Percentiles rank a stretch among this genome's conserved stretches.
Evolutionary conservation across 2,797 vertebrate species (phyloP).

Genomic region (Microctenopoma stevenorrisi): DNA sequence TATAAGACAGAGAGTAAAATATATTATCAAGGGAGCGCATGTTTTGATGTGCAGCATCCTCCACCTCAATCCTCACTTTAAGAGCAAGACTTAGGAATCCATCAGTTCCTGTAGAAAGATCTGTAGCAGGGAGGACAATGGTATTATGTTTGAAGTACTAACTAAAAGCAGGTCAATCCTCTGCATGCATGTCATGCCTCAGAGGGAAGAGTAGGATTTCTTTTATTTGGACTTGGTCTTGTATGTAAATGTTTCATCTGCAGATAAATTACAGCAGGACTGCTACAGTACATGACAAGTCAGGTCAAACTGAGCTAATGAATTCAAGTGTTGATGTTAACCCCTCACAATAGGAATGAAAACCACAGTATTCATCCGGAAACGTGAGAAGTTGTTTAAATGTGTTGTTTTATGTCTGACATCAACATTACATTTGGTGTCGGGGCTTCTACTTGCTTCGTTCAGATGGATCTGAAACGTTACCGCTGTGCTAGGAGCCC

Average conservation of each 20-base stretch:
- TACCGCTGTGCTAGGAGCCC: background rate
- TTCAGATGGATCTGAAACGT: background rate
- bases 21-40: slow-evolving; percentile 29
- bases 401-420: background rate
- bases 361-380: background rate
- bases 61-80: slow-evolving; percentile 12
- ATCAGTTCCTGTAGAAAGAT: slow-evolving; percentile 28
- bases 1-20: slow-evolving; percentile 7
- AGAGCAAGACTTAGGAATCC: slow-evolving; percentile 2
- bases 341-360: too few species aligned
- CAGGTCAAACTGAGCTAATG: too few species aligned
- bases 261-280: too few species aligned
- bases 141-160: slow-evolving; percentile 44
- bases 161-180: slow-evolving; percentile 23
- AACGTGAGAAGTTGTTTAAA: too few species aligned
- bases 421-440: slow-evolving; percentile 1
- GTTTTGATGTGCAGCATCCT: slow-evolving; percentile 32
- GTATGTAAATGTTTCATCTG: slow-evolving; percentile 2
- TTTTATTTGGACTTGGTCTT: slow-evolving; percentile 7
- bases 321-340: too few species aligned
- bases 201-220: background rate
- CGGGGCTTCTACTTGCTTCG: background rate
- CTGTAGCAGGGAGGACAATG: slow-evolving; percentile 24
- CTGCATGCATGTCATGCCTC: slow-evolving; percentile 21
- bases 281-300: too few species aligned